A percentile compares a stretch with the other conserved stretches of the same genome.
Evolutionary conservation across 2,888 invertebrate species (phyloP).

Genomic region (Luperina nickerlii): DNA sequence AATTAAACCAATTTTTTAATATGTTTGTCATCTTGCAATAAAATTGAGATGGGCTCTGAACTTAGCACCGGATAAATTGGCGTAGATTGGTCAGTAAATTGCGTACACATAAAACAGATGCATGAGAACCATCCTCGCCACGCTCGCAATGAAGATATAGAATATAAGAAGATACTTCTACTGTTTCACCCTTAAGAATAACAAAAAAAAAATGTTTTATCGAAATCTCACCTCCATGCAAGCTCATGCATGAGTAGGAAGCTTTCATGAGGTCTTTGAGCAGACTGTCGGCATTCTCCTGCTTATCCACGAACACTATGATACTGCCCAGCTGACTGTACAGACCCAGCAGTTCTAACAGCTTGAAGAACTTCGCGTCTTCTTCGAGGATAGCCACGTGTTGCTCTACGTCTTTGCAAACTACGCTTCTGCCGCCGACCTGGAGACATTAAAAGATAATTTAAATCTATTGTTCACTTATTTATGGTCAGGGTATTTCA

Average conservation of each 20-base stretch:
- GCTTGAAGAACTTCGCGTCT: slow-evolving; percentile 99
- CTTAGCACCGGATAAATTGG: neutral
- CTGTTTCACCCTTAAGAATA: neutral
- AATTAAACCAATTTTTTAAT: neutral
- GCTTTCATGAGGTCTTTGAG: slow-evolving; percentile 98
- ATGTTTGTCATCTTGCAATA: neutral
- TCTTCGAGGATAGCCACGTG: slow-evolving; percentile 98
- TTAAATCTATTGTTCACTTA: neutral
- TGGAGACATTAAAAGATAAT: slow-evolving; percentile 51
- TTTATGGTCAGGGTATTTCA: neutral
- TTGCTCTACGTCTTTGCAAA: slow-evolving; percentile 99
- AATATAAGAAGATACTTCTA: no score
- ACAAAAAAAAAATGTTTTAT: slow-evolving; percentile 1
- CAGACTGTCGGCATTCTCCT: slow-evolving; percentile 98
- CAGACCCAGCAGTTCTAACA: slow-evolving; percentile 98
- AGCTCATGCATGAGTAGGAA: slow-evolving; percentile 98
- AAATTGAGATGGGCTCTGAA: neutral
- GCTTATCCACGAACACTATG: slow-evolving; percentile 99
- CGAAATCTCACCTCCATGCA: slow-evolving; percentile 94
- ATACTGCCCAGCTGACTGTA: slow-evolving; percentile 98
- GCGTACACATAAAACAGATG: neutral
- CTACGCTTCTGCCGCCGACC: slow-evolving; percentile 98
- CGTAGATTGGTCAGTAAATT: neutral
- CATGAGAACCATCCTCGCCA: neutral
- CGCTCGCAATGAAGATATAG: neutral